A percentile compares a stretch with the other conserved stretches of the same genome.
Conservation (phyloP, 2,888 invertebrate species). For the Drosophila tanythrix region DNA sequence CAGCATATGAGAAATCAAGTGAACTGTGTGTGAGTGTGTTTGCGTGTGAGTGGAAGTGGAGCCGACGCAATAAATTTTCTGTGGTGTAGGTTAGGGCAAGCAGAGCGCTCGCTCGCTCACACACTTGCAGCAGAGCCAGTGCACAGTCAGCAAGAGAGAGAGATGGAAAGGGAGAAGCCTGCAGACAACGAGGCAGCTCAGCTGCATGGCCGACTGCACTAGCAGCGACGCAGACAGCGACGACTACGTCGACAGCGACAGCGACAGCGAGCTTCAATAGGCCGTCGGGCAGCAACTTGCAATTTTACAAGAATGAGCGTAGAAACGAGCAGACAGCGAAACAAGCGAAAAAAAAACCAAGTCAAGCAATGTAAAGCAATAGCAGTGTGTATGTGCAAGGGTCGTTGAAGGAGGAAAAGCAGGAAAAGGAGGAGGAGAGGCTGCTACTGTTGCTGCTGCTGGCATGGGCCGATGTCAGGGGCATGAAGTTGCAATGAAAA, state of each 20-base stretch:
- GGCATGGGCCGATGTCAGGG: conserved; percentile 72
- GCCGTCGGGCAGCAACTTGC: conserved; percentile 68
- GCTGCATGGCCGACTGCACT: conserved; percentile 56
- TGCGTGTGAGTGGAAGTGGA: conserved; percentile 49
- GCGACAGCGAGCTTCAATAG: conserved; percentile 62
- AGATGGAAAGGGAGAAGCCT: conserved; percentile 7
- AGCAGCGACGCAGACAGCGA: conserved; percentile 27
- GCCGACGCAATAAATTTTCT: conserved; percentile 75
- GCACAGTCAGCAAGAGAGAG: neutral
- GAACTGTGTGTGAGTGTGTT: conserved; percentile 30
- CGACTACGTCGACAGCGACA: conserved; percentile 17
- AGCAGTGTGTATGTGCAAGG: conserved; percentile 20
- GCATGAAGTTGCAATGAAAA: conserved; percentile 79
- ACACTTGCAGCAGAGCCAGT: conserved; percentile 2
- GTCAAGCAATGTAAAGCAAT: conserved; percentile 36
- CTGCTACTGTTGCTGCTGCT: conserved; percentile 11
- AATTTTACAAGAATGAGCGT: conserved; percentile 75
- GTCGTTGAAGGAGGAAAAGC: conserved; percentile 19
- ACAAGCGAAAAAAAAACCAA: conserved; percentile 10
- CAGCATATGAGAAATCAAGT: conserved; percentile 44
- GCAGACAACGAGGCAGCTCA: conserved; percentile 15
- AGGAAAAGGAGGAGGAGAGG: neutral
- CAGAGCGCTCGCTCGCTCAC: conserved; percentile 38
- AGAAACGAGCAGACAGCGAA: conserved; percentile 61
- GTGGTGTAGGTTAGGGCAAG: conserved; percentile 76